Evolutionary conservation across 2,888 invertebrate genomes (phyloP).

Genomic region (Cosmia pyralina): DNA sequence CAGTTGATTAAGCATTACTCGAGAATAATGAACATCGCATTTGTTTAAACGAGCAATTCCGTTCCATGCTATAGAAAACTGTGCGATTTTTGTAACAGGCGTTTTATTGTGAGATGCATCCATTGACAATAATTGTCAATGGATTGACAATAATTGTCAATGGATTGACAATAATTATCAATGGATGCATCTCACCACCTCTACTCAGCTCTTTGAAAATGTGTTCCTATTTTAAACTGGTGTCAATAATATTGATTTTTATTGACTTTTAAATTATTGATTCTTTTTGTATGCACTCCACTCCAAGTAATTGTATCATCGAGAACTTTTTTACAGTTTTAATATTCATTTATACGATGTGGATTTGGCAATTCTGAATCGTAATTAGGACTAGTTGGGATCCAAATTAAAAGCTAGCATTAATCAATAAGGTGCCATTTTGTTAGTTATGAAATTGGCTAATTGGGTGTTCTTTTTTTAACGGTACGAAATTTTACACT

Average conservation of each 20-base stretch:
- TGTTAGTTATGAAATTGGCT: slow-evolving; percentile 20
- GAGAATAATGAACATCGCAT: slow-evolving; percentile 35
- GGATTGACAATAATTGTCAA: not conserved
- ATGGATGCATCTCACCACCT: not conserved
- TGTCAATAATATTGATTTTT: not conserved
- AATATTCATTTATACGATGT: slow-evolving; percentile 32
- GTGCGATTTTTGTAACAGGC: slow-evolving; percentile 31
- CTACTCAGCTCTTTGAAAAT: not conserved
- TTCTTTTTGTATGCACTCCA: slow-evolving; percentile 2
- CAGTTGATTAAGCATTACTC: slow-evolving; percentile 34
- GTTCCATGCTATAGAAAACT: slow-evolving; percentile 22
- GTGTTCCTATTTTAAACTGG: slow-evolving; percentile 16
- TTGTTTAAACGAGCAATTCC: slow-evolving; percentile 37
- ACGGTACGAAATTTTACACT: slow-evolving; percentile 21
- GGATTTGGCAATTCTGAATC: slow-evolving; percentile 43
- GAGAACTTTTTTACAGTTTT: slow-evolving; percentile 11
- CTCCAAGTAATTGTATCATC: not conserved
- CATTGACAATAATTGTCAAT: not conserved
- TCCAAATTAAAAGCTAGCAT: slow-evolving; percentile 26
- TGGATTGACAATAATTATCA: not conserved
- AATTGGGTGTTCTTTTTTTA: slow-evolving; percentile 15
- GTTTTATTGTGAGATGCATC: slow-evolving; percentile 13
- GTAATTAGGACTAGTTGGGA: slow-evolving; percentile 23
- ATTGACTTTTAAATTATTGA: not conserved
- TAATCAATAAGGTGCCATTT: slow-evolving; percentile 6